Conservation (phyloP, 2,888 invertebrate genomes). For the Drosophila stalkeri region DNA sequence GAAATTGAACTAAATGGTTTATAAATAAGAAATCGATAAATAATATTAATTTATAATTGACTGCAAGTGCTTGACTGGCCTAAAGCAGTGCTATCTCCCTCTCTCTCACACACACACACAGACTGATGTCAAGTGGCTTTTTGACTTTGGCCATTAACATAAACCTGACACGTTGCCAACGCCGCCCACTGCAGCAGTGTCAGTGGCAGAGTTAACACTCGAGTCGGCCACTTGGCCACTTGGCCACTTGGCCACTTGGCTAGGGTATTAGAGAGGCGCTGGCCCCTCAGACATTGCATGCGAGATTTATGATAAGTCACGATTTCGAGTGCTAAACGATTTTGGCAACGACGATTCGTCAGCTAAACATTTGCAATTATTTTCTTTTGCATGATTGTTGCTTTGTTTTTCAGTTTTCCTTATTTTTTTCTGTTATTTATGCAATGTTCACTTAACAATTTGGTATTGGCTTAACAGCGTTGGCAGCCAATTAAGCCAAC, state of each 20-base stretch:
- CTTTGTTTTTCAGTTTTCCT: not conserved
- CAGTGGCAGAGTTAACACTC: slow-evolving; percentile 51
- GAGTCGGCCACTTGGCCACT: slow-evolving; percentile 28
- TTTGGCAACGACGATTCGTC: slow-evolving; percentile 38
- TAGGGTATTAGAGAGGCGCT: slow-evolving; percentile 23
- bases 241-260: slow-evolving; percentile 23
- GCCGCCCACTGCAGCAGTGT: slow-evolving; percentile 47
- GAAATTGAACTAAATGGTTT: not conserved
- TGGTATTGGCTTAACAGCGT: slow-evolving; percentile 40
- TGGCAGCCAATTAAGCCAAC: slow-evolving; percentile 67
- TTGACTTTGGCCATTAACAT: slow-evolving; percentile 72
- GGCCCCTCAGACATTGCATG: slow-evolving; percentile 41
- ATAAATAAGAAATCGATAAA: slow-evolving; percentile 27
- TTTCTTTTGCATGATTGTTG: slow-evolving; percentile 5
- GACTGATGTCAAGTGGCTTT: slow-evolving; percentile 49
- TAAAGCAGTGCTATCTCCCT: not conserved
- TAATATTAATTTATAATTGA: slow-evolving; percentile 33
- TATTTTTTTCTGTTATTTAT: slow-evolving; percentile 5
- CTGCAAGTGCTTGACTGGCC: slow-evolving; percentile 23
- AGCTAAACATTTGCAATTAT: slow-evolving; percentile 40
- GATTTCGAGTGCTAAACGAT: slow-evolving; percentile 55
- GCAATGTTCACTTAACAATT: slow-evolving; percentile 30
- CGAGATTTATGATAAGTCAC: slow-evolving; percentile 80
- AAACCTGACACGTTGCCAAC: slow-evolving; percentile 70
- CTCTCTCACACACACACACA: not conserved